Percentiles rank a stretch among this genome's conserved stretches.
phyloP scores from a whole-genome alignment of 2,113 vertebrate species.

The Microtus oregoni region DNA sequence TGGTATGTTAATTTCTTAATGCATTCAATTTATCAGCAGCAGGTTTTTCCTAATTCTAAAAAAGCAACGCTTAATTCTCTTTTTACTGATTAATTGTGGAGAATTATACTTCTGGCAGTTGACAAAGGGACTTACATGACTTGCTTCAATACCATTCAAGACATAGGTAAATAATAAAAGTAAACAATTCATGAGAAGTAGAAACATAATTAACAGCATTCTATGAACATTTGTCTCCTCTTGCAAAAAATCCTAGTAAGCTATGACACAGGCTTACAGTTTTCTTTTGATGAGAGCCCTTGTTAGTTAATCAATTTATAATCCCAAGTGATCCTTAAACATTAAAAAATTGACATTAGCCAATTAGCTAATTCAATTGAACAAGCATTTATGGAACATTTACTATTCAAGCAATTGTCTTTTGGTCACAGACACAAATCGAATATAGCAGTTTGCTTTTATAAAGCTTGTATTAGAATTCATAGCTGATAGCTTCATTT shows the following conservation, averaged over 20 bases:
- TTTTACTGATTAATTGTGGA: slow-evolving; percentile 81
- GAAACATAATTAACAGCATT: slow-evolving; percentile 76
- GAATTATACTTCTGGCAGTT: slow-evolving; percentile 77
- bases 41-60: slow-evolving; percentile 80
- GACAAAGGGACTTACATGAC: slow-evolving; percentile 72
- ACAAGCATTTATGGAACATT: slow-evolving; percentile 55
- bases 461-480: slow-evolving; percentile 51
- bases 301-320: slow-evolving; percentile 74
- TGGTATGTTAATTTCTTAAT: slow-evolving; percentile 83
- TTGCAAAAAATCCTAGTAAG: slow-evolving; percentile 42
- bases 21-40: slow-evolving; percentile 78
- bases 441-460: slow-evolving; percentile 56
- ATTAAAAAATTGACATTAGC: slow-evolving; percentile 67
- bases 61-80: slow-evolving; percentile 79
- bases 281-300: slow-evolving; percentile 56
- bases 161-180: slow-evolving; percentile 81
- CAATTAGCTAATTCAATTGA: slow-evolving; percentile 75
- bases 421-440: slow-evolving; percentile 52
- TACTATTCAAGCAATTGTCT: slow-evolving; percentile 64
- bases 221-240: slow-evolving; percentile 52
- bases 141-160: slow-evolving; percentile 75
- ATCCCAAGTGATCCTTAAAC: slow-evolving; percentile 72
- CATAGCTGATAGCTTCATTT: slow-evolving; percentile 38
- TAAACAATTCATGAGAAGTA: slow-evolving; percentile 76
- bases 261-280: slow-evolving; percentile 25